These are phyloP conservation scores for Andrena minutula DNA, from an alignment of 2,888 invertebrate genomes.

Conservation along the genomic window DNA sequence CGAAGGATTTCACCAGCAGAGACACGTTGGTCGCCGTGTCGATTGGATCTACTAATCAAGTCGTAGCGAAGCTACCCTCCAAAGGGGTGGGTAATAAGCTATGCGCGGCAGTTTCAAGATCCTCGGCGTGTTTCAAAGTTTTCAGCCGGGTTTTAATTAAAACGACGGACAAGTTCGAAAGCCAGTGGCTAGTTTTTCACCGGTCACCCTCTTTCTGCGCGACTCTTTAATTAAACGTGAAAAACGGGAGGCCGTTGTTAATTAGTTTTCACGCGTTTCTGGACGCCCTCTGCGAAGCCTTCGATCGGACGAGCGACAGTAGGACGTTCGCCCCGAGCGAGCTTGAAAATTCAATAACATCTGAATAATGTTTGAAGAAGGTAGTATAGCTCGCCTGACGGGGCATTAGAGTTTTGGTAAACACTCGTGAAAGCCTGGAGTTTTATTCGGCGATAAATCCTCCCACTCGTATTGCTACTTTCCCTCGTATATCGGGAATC, in stretches of 20 bases:
- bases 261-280: conserved; percentile 17
- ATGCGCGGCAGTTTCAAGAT: neutral
- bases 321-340: neutral
- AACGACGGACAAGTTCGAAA: conserved; percentile 5
- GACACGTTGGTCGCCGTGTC: too few species aligned
- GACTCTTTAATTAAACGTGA: conserved; percentile 21
- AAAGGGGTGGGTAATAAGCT: too few species aligned
- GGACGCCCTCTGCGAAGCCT: neutral
- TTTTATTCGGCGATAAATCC: conserved; percentile 27
- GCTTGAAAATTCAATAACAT: neutral
- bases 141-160: conserved; percentile 33
- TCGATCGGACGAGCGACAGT: neutral
- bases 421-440: neutral
- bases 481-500: neutral
- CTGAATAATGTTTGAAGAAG: neutral
- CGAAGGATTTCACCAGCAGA: too few species aligned
- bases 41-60: too few species aligned
- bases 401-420: neutral
- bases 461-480: neutral
- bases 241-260: neutral
- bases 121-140: neutral
- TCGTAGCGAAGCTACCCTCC: too few species aligned
- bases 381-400: neutral
- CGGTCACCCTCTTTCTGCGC: neutral
- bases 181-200: conserved; percentile 1